These are phyloP conservation scores for Ovis aries DNA, from an alignment of 2,113 vertebrate genomes.

Conservation along the genomic window ARS-UI_Ramb_v3.0 NC_056068.1:81481001-81481500, in stretches of 20 bases:
- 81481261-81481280: neutral
- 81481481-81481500: neutral
- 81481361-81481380: neutral
- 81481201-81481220: neutral
- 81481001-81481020: too few species aligned
- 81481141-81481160: neutral
- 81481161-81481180: neutral
- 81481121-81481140: neutral
- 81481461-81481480: neutral
- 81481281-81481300: neutral
- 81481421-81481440: neutral
- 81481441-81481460: neutral
- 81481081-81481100: neutral
- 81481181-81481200: neutral
- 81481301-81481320: neutral
- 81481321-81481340: neutral
- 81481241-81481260: neutral
- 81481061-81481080: neutral
- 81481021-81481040: neutral
- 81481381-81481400: neutral
- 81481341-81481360: neutral
- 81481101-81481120: neutral
- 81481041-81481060: neutral
- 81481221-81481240: neutral
- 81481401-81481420: neutral